Evolutionary conservation across 2,888 invertebrate genomes (phyloP), one percentile per base, ranked within the genome.

Genomic region (Melanostoma mellinum): DNA sequence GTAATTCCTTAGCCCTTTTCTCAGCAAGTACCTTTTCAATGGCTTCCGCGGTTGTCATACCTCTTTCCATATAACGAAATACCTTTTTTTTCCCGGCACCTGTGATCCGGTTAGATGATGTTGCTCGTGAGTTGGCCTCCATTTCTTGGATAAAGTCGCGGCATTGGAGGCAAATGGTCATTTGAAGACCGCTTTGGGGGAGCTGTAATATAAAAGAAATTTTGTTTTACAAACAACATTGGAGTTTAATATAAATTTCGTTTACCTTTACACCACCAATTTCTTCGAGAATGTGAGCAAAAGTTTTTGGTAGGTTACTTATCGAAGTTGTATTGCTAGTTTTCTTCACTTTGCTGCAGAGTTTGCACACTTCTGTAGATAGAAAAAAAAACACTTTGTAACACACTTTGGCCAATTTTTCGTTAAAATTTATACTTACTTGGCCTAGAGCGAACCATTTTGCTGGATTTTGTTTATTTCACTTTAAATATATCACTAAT

Each of bases 31-130:
- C 84, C 35, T 50, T 84, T 0, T 79, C 56, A 71, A 79, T 75
- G 2, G 84, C 84, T 44, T 60, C 56, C 6, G 55, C 20, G 2
- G 79, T 40, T 20, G 79, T 61, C 10, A 79, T 20, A 52, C 79
- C 79, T 67, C 67, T 67, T 32, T 71, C 79, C 79, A 79, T 84
- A 61, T 79, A 75, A 9, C 48, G 79, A 79, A 65, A 78, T 79
- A 84, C 79, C 67, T 71, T 84, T 67, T 71, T 61, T 56, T 71
- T 79, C 8, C 84, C 84, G 0, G 36, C 63, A 4, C 60, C 74
- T 0, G 79, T 52, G 5, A 84, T 74, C 36, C 75, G 79, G 67
- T 79, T 79, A 3, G 74, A 40, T 38, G 52, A 10, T 3, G 2
- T 2, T 2, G 9, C 2, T 61, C 44, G 33, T 6, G 73, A 68